Evolutionary conservation across 1,140 invertebrate species (phyloP), one percentile per base, ranked within the genome.

Genomic region (Argopecten irradians): DNA sequence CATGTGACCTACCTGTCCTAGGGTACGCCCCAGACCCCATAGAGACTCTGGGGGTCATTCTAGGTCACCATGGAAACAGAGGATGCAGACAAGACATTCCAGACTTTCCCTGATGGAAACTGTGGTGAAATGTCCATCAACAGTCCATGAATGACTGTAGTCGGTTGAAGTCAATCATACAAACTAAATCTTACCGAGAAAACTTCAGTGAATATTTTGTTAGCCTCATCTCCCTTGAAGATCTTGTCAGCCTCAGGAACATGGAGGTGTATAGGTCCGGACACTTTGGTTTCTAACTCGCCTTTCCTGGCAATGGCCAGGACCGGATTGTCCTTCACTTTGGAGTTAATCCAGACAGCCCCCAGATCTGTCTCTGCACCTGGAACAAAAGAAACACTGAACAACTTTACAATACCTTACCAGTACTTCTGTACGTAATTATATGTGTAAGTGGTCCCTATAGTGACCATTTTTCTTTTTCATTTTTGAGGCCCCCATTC

Each of bases 331-430:
- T 90, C 87, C n/a, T 85, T 84, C 16, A 85, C 35, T 71, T 43
- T 87, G 28, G 84, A 89, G 32, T 88, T 90, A 22, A 89, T 55
- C 39, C 84, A 91, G 34, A 34, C 86, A 34, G 87, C 2, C n/a
- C 90, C 90, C 34, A 91, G 71, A 87, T 90, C 89, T 14, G 84
- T 89, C 46, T 91, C 90, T 32, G 87, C 41, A 34, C 90, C 90
- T 91, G 16, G 3, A 39, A 89, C 34, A 71, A 46, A 55, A 8
- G 33, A n/a, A 87, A 86, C 41, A 41, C n/a, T n/a, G n/a, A n/a
- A n/a, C n/a, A n/a, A n/a, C n/a, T n/a, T n/a, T n/a, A n/a, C n/a
- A n/a, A n/a, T n/a, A n/a, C n/a, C n/a, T n/a, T n/a, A n/a, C n/a
- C n/a, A n/a, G n/a, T n/a, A n/a, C n/a, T n/a, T n/a, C n/a, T n/a